Evolutionary conservation across 2,113 vertebrate species (phyloP), one percentile per base, ranked within the genome.

Genomic region (Hippocampus comes): DNA sequence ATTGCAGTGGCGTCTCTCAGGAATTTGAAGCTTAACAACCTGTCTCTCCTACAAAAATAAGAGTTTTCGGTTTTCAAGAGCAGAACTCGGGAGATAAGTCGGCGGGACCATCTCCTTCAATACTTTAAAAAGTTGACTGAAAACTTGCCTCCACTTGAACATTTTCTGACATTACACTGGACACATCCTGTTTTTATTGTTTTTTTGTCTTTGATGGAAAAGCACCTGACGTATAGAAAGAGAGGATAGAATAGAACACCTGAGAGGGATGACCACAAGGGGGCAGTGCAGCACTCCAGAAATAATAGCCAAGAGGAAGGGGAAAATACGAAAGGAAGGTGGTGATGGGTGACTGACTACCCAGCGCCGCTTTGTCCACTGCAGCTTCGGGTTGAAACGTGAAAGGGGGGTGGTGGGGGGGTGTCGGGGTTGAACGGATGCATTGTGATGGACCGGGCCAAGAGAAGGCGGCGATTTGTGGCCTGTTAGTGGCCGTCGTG

Each of bases 401-500:
- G 43, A 10, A 46, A 46, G 4, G 11, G 4, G 11, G 12, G 43
- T 0, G 4, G 78, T 64, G 68, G 49, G 71, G 77, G 30, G 65
- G 25, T 63, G 34, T 46, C 80, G 59, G 25, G 66, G 34, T 42
- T 81, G 59, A 61, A 61, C 57, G 74, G 71, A 67, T 74, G 74
- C 72, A 70, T 81, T 82, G 87, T 82, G 72, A 77, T 80, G 72
- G 73, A 73, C 72, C 77, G 78, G 70, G 70, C 68, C 83, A 82
- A 83, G 84, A 82, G 74, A 80, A 67, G 67, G 18, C 11, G 43
- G 43, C 10, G 75, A 70, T 72, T 77, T 76, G 78, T 81, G 81
- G 87, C 78, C 92, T 78, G 77, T 81, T 95, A 99, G 93, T 95
- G 96, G 90, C 95, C 94, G 27, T 97, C 96, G 71, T 95, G 95